Conservation (phyloP, 2,797 vertebrate species). For the Melanogrammus aeglefinus region DNA sequence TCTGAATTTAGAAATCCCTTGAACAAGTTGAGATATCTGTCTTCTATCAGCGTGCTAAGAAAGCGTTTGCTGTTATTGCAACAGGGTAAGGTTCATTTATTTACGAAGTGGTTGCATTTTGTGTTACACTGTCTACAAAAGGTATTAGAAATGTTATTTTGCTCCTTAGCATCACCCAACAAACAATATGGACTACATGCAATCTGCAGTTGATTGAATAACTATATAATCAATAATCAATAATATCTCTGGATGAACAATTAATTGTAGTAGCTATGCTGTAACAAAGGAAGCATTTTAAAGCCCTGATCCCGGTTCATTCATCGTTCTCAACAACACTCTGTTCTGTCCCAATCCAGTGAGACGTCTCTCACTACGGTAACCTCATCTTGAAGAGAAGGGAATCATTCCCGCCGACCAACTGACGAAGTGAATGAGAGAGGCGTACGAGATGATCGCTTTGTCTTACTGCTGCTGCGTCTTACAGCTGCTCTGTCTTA, state of each 20-base stretch:
- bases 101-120: not conserved
- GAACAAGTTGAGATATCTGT: constrained; percentile 73
- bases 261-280: not conserved
- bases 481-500: not conserved
- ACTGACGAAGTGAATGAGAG: constrained; percentile 45
- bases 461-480: not conserved
- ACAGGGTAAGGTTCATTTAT: constrained; percentile 67
- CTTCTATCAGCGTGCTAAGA: constrained; percentile 80
- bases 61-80: constrained; percentile 78
- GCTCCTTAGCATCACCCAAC: not conserved
- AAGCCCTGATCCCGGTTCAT: not conserved
- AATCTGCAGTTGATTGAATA: not conserved
- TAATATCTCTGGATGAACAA: not conserved
- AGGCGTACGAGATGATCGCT: constrained; percentile 8
- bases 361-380: constrained; percentile 78
- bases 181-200: not conserved
- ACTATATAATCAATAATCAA: not conserved
- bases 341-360: constrained; percentile 49
- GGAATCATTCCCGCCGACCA: constrained; percentile 69
- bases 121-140: not conserved
- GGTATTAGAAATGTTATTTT: not conserved
- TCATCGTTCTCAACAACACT: not conserved
- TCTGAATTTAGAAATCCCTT: constrained; percentile 55
- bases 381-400: constrained; percentile 83
- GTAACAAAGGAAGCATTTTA: not conserved